Evolutionary conservation across 2,888 invertebrate species (phyloP), one percentile per base, ranked within the genome.

Genomic region (Eupithecia abbreviata): DNA sequence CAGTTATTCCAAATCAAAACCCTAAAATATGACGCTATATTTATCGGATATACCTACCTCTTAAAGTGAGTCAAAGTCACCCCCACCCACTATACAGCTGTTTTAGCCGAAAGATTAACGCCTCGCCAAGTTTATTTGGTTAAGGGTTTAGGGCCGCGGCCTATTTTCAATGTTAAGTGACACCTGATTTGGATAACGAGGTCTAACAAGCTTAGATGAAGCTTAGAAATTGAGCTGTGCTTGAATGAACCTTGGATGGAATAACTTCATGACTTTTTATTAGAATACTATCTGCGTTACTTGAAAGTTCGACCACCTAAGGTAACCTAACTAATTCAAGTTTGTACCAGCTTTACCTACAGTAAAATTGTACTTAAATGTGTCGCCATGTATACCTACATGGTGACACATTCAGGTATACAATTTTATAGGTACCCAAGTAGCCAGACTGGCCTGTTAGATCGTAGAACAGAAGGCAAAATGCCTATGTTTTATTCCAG

Each of bases 121-220:
- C 90, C 84, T 87, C 84, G 85, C 85, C 82, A 82, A 89, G 93
- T 93, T 93, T 94, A 93, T 94, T 94, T 94, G 87, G 90, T 91
- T 93, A 93, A 93, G 89, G 87, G 90, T 90, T 94, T 94, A 93
- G 92, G 90, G 86, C 80, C 83, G 88, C 85, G 88, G 93, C 90
- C 92, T 92, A 89, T 93, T 93, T 92, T 91, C 77, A 81, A 87
- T 87, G 83, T 86, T 90, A 85, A 85, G 84, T 93, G 90, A 91
- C 94, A 94, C 94, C 93, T 92, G 91, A 87, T 92, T 91, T 84
- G 90, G 92, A 92, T 92, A 89, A 86, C 84, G 81, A 85, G 80
- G 55, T 79, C 51, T 72, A 80, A 79, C 77, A 79, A 78, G 79
- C 73, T 79, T 75, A 77, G 41, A 42, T 70, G 55, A 12, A 72